These are phyloP conservation scores for Scomberomorus guttatus DNA, from an alignment of 2,797 vertebrate species.

Conservation along the genomic window DNA sequence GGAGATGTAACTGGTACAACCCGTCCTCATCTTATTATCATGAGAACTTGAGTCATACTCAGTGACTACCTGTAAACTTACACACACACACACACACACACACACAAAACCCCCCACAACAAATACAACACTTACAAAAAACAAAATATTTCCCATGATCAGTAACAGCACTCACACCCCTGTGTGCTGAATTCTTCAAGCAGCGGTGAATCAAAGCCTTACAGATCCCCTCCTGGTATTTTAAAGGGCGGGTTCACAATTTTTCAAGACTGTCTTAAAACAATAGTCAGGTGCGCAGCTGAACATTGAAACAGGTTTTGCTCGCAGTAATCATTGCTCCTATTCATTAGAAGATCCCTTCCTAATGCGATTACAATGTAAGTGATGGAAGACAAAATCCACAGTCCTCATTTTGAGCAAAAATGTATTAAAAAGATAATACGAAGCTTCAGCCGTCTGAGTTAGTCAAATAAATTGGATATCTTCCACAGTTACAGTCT, in stretches of 20 bases:
- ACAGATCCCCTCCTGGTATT: no score
- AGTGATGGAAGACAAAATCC: background rate
- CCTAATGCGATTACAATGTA: background rate
- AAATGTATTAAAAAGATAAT: background rate
- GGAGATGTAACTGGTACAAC: background rate
- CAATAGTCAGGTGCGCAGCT: background rate
- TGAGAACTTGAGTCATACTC: background rate
- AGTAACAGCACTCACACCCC: background rate
- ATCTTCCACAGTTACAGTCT: background rate
- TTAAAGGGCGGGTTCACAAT: background rate
- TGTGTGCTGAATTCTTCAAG: constrained; percentile 6
- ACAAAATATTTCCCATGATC: background rate
- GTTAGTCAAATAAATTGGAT: background rate
- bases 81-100: constrained; percentile 2
- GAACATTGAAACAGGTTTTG: background rate
- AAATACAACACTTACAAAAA: background rate
- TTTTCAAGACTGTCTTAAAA: background rate
- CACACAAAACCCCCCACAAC: constrained; percentile 2
- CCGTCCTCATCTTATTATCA: background rate
- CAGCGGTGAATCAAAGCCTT: background rate
- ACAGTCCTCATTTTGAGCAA: background rate
- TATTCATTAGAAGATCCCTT: background rate
- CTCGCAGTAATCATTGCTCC: background rate
- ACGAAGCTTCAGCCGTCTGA: background rate
- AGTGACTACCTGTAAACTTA: background rate